Percentiles rank a stretch among this genome's conserved stretches.
phyloP scores from a whole-genome alignment of 2,113 vertebrate genomes.

The Pseudorhombus dupliciocellatus region DNA sequence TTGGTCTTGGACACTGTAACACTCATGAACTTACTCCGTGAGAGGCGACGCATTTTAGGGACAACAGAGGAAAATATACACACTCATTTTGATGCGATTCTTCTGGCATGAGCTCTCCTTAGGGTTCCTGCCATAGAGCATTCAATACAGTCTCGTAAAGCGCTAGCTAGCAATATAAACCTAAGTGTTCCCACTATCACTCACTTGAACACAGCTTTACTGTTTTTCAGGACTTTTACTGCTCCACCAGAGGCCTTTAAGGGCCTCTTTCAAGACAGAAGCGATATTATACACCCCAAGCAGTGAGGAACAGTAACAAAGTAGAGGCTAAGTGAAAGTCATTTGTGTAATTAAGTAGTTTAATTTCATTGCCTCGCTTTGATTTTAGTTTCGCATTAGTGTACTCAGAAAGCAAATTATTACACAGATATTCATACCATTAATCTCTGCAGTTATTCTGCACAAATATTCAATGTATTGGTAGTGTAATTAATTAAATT shows the following conservation, averaged over 20 bases:
- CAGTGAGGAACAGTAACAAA: constrained; percentile 3
- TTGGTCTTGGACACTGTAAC: constrained; percentile 1
- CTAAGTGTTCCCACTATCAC: constrained; percentile 46
- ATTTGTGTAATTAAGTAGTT: constrained; percentile 11
- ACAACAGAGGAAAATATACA: background rate
- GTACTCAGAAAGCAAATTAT: background rate
- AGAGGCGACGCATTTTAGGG: background rate
- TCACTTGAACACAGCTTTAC: constrained; percentile 58
- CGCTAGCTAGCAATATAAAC: constrained; percentile 44
- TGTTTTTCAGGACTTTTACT: constrained; percentile 48
- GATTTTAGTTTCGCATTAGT: background rate
- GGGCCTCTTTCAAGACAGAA: constrained; percentile 41
- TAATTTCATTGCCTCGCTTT: background rate
- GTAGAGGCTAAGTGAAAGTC: background rate
- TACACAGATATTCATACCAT: background rate
- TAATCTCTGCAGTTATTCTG: background rate
- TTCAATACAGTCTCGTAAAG: constrained; percentile 47
- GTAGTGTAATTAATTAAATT: background rate
- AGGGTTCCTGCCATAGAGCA: constrained; percentile 20
- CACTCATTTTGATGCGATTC: constrained; percentile 25
- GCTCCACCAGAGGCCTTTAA: constrained; percentile 33
- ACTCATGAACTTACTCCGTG: background rate
- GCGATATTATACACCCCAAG: constrained; percentile 21
- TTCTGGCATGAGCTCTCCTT: constrained; percentile 22
- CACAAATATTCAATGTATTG: background rate